A percentile compares a stretch with the other conserved stretches of the same genome.
phyloP scores from a whole-genome alignment of 2,888 invertebrate species.

The Hemaris fuciformis region DNA sequence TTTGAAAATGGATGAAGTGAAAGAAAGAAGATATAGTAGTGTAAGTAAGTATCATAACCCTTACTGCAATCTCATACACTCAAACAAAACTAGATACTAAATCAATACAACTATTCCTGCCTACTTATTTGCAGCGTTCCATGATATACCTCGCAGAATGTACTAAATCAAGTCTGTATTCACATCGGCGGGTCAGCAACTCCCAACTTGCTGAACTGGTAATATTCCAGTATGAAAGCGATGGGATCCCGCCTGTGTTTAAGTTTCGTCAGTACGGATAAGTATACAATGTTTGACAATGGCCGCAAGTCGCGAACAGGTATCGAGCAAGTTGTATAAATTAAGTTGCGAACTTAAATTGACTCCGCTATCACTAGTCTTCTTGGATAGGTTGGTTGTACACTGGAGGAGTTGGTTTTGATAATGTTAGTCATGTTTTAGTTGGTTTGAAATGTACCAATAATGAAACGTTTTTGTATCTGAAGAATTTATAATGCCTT shows the following conservation, averaged over 20 bases:
- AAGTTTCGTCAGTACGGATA: conserved; percentile 7
- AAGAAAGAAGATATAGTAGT: too few species aligned
- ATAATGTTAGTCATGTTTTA: background rate
- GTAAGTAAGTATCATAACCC: too few species aligned
- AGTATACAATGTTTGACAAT: conserved; percentile 35
- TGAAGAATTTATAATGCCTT: too few species aligned
- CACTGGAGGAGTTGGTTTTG: conserved; percentile 4
- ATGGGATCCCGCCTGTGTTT: background rate
- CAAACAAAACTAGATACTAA: too few species aligned
- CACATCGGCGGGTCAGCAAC: too few species aligned
- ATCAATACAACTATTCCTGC: too few species aligned
- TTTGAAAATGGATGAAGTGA: too few species aligned
- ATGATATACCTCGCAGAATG: too few species aligned
- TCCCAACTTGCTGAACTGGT: background rate
- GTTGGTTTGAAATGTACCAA: background rate
- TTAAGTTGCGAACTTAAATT: conserved; percentile 67
- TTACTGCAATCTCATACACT: too few species aligned
- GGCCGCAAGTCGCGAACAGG: conserved; percentile 42
- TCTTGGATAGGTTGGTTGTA: conserved; percentile 28
- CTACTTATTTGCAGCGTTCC: too few species aligned
- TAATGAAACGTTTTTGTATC: too few species aligned
- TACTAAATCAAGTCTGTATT: too few species aligned
- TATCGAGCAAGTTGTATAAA: conserved; percentile 56
- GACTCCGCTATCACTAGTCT: conserved; percentile 50
- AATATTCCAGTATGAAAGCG: background rate